A percentile compares a stretch with the other conserved stretches of the same genome.
phyloP scores from a whole-genome alignment of 2,888 invertebrate species.

The Ectemnius continuus region DNA sequence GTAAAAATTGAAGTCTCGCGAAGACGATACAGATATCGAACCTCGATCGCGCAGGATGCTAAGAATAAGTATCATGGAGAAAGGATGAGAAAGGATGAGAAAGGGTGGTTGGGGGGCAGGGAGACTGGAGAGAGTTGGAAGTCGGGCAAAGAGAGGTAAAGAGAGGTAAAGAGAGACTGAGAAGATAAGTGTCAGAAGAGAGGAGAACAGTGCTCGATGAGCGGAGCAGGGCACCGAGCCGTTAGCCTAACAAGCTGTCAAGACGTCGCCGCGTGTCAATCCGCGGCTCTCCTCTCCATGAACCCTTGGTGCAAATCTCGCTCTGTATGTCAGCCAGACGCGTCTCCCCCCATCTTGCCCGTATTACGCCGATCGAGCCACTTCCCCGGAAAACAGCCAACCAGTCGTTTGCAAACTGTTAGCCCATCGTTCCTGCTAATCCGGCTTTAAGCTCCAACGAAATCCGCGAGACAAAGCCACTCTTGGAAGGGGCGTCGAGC shows the following conservation, averaged over 20 bases:
- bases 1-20: too few relatives aligned
- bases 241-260: constrained; percentile 77
- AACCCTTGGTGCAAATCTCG: constrained; percentile 63
- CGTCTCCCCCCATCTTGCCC: neutral
- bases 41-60: too few relatives aligned
- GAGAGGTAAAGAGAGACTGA: constrained; percentile 61
- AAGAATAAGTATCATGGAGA: too few relatives aligned
- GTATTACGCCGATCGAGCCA: neutral
- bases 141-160: constrained; percentile 34
- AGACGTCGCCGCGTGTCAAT: constrained; percentile 78
- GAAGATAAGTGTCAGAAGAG: too few relatives aligned
- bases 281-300: constrained; percentile 71
- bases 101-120: too few relatives aligned
- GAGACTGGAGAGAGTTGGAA: too few relatives aligned
- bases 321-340: constrained; percentile 13
- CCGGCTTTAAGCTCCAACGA: neutral
- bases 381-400: neutral
- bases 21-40: too few relatives aligned
- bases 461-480: neutral
- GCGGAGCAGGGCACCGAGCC: constrained; percentile 51
- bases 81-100: too few relatives aligned
- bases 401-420: constrained; percentile 5
- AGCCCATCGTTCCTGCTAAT: neutral
- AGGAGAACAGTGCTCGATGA: constrained; percentile 51
- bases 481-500: too few relatives aligned